Evolutionary conservation across 2,888 invertebrate genomes (phyloP).

Genomic region (Phaonia tiefii): DNA sequence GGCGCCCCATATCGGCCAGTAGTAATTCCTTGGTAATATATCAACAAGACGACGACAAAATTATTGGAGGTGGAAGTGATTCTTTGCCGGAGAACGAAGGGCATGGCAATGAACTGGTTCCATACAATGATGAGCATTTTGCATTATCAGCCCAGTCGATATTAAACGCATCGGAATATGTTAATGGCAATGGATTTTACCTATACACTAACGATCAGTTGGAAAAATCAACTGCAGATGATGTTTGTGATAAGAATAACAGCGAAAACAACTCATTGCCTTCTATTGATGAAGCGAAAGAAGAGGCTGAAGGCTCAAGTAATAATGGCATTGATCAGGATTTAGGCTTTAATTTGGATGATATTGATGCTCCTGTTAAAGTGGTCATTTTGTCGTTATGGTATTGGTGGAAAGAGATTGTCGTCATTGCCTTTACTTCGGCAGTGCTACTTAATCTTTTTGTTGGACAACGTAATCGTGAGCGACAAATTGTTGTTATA

Average conservation of each 20-base stretch:
- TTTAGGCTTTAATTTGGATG: slow-evolving; percentile 78
- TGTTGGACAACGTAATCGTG: slow-evolving; percentile 81
- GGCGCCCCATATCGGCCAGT: slow-evolving; percentile 86
- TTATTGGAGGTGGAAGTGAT: slow-evolving; percentile 47
- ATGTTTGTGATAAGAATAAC: slow-evolving; percentile 57
- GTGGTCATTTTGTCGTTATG: slow-evolving; percentile 88
- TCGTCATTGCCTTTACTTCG: slow-evolving; percentile 87
- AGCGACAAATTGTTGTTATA: slow-evolving; percentile 78
- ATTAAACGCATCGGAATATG: slow-evolving; percentile 86
- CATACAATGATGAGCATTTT: slow-evolving; percentile 79
- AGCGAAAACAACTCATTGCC: slow-evolving; percentile 55
- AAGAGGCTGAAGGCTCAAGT: slow-evolving; percentile 68
- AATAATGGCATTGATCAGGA: slow-evolving; percentile 70
- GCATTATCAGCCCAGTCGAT: slow-evolving; percentile 87
- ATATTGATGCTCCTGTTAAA: slow-evolving; percentile 84
- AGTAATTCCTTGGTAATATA: slow-evolving; percentile 79
- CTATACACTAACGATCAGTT: slow-evolving; percentile 83
- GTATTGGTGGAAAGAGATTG: slow-evolving; percentile 92
- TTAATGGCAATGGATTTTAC: slow-evolving; percentile 90
- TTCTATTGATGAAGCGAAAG: slow-evolving; percentile 58
- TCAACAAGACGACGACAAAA: slow-evolving; percentile 64
- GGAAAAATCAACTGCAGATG: slow-evolving; percentile 56
- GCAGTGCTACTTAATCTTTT: slow-evolving; percentile 87
- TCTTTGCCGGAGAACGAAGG: slow-evolving; percentile 39
- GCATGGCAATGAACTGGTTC: slow-evolving; percentile 73